Base-by-base conservation (phyloP, 2,113 vertebrate species). In the Caloenas nicobarica region DNA sequence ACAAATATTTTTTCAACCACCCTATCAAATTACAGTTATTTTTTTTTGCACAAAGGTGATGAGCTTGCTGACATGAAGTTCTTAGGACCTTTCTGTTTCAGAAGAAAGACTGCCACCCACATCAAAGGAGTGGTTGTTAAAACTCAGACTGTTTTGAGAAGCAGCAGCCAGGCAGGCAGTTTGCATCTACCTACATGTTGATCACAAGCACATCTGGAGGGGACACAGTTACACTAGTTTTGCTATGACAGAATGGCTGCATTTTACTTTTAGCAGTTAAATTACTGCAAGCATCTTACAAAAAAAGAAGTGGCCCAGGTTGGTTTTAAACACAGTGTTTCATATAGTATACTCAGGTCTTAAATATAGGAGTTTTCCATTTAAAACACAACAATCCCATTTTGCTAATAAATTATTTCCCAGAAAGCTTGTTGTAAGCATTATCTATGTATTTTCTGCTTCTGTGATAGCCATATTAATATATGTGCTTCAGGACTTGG, bases 241-340 rank as follows among this genome's bases (percentile, higher is more conserved):
- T 88, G 57, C 50, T 72, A 9, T 13, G 26, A 80, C 24, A 88
- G 80, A 93, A 79, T 0, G 0, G n/a, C 34, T 85, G 51, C 48
- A 66, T 33, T 78, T 78, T 62, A 66, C 29, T 78, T 78, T 62
- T 50, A 87, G 24, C 26, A 53, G 22, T 42, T 66, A 57, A 14
- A 62, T 34, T 57, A 65, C 5, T 58, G 33, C 70, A 91, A 78
- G 22, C 19, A 71, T 33, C 38, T 51, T 56, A 14, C 28, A 40
- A 86, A n/a, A 51, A 36, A 53, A 34, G 5, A 51, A 9, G 5
- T 38, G 14, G 6, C 0, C 0, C 31, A 25, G 3, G 6, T 21
- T 61, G 19, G 29, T 66, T 91, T 89, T 57, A 87, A 89, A 86
- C n/a, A 56, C 11, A 40, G 5, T 12, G 0, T 44, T 70, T 89